These are phyloP conservation scores for Pristionchus arcanus DNA, from an alignment of 2,888 invertebrate genomes.

Conservation along the genomic window DNA sequence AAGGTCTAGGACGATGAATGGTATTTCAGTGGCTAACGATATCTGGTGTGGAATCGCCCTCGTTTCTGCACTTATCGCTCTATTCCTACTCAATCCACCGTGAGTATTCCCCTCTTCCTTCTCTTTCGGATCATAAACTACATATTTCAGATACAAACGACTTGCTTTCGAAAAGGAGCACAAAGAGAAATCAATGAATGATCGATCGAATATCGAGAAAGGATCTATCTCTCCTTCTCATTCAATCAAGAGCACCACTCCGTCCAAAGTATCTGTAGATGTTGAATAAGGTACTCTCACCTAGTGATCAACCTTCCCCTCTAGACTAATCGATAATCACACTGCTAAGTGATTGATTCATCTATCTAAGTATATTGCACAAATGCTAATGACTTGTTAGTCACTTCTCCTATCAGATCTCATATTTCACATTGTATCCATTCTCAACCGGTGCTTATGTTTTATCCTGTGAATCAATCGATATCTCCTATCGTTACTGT, in stretches of 20 bases:
- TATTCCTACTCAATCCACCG: conserved; percentile 63
- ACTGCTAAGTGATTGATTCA: neutral
- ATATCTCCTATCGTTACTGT: neutral
- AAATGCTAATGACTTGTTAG: neutral
- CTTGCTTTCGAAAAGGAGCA: conserved; percentile 36
- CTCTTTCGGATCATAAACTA: neutral
- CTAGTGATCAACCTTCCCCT: neutral
- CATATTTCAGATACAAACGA: conserved; percentile 32
- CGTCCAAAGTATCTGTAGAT: neutral
- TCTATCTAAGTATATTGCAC: neutral
- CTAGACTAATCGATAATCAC: neutral
- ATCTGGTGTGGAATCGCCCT: conserved; percentile 60
- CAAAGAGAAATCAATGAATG: neutral
- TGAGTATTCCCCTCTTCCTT: conserved; percentile 30
- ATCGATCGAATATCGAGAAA: neutral
- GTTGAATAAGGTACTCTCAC: conserved; percentile 1
- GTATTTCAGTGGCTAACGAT: conserved; percentile 65
- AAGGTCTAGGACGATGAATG: neutral
- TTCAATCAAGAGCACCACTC: neutral
- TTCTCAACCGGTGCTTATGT: neutral
- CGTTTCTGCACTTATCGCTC: conserved; percentile 57
- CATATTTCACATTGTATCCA: neutral
- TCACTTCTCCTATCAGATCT: neutral
- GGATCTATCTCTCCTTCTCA: neutral
- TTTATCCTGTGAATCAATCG: conserved; percentile 30